Base-by-base conservation (phyloP, 1,140 invertebrate genomes). In the Coenobita brevimanus region DNA sequence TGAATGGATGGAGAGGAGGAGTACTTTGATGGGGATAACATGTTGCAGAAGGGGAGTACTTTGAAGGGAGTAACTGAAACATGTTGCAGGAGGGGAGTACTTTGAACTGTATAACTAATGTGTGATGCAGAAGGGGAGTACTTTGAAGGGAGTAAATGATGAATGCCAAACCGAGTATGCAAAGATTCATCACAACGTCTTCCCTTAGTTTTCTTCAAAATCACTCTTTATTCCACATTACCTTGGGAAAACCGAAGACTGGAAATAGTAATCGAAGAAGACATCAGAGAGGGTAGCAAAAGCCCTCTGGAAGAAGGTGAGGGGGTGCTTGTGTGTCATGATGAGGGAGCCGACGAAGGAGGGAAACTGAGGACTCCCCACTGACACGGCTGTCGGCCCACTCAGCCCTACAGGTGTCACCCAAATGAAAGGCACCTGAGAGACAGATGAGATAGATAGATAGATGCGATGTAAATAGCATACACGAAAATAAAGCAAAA, bases 311-410 rank as follows among this genome's bases (percentile, higher is more conserved):
- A 36, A 17, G 81, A 80, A 83, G 4, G 50, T 69, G 57, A 83
- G 60, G 21, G 81, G 81, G 30, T 54, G 60, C 0, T 27, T 69
- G 57, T 13, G 21, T 13, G 6, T n/a, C 10, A 69, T 24, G 36
- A 62, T 27, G 6, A 71, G 67, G 57, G 13, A 41, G n/a, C 60
- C 60, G 15, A 36, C 46, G 3, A 83, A 62, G 10, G 81, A 83
- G 3, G 81, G 50, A 46, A 83, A 83, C 24, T 24, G 24, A 17
- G 60, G 54, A 36, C 57, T 83, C 1, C 81, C 81, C 81, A 73
- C 33, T 10, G 41, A 17, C 21, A 50, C 54, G 15, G 43, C 60
- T 17, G 57, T 38, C 10, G 43, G 27, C n/a, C 60, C 62, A 15
- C 67, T 41, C 8, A 69, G 27, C n/a, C 46, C 57, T n/a, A 41